Evolutionary conservation across 2,113 vertebrate genomes (phyloP), one percentile per base, ranked within the genome.

Genomic region (Eleginops maclovinus): DNA sequence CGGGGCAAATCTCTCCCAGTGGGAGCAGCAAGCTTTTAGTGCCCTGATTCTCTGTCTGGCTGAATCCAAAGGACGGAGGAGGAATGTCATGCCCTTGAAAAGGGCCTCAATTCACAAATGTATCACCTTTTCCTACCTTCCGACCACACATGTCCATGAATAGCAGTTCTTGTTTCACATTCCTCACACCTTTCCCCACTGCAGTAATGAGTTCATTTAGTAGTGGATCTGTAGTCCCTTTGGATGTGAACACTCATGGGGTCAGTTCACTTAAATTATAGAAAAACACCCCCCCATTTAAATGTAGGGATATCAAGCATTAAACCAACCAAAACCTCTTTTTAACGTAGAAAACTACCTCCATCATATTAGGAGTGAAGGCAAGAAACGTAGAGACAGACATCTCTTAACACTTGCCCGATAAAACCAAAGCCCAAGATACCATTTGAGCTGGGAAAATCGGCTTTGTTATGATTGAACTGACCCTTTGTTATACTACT

Each of bases 71-170:
- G 53, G 67, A 78, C 15, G 12, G 14, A 66, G 21, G 51, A 72
- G 62, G 66, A 75, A 76, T 71, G 74, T 64, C 67, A 49, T 46
- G 59, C 28, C 79, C 79, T 81, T 73, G 49, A 64, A 21, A 65
- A 31, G 1, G 6, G 19, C 72, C 68, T 66, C 67, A 40, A 61
- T 75, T 72, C 2, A 7, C 72, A 80, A 74, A 77, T 26, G 9
- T 58, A 43, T 73, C 72, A 49, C 68, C 36, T 76, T 51, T 41
- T 71, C 46, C 59, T 56, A 77, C 15, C 40, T 65, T 36, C 28
- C 26, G 5, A 62, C 64, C 43, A 72, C 56, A 61, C 61, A 53
- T n/a, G 59, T 19, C 24, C 55, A 79, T 44, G 28, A 81, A 76
- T 43, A 64, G 76, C 59, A 49, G n/a, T 55, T 83, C 77, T 67